These are phyloP conservation scores for Noctua janthe DNA, from an alignment of 2,888 invertebrate species.

Conservation along the genomic window DNA sequence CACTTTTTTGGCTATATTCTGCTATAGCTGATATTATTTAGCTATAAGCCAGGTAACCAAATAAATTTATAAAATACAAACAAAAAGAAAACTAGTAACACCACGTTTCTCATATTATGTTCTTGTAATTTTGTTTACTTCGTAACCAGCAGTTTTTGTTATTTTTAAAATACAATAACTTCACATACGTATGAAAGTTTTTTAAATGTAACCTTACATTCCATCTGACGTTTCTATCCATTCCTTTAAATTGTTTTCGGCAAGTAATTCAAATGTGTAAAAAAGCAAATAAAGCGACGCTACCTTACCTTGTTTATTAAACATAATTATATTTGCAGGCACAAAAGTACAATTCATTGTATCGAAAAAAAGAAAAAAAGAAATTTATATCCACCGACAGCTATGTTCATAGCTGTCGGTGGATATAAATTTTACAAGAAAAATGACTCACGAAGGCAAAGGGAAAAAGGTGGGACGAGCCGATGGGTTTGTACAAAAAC, in stretches of 20 bases:
- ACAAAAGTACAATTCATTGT: conserved; percentile 15
- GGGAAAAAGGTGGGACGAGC: background rate
- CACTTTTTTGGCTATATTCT: no score
- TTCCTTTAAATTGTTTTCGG: background rate
- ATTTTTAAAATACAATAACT: no score
- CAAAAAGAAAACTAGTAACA: background rate
- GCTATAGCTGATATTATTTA: no score
- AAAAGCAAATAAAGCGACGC: no score
- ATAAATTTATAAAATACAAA: background rate
- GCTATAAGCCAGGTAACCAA: no score
- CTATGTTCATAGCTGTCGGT: conserved; percentile 24
- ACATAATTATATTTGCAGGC: conserved; percentile 30
- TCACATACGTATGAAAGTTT: no score
- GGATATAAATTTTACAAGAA: conserved; percentile 48
- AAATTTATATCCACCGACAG: no score
- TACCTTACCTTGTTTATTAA: no score
- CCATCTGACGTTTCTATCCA: background rate
- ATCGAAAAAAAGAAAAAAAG: conserved; percentile 47
- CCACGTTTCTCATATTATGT: background rate
- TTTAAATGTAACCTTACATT: background rate
- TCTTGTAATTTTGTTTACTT: no score
- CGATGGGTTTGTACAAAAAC: conserved; percentile 46
- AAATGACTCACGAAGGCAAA: conserved; percentile 20
- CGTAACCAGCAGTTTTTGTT: no score
- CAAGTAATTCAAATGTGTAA: background rate